Conservation (phyloP, 1,140 invertebrate species). For the Mesaphorura yosii region DNA sequence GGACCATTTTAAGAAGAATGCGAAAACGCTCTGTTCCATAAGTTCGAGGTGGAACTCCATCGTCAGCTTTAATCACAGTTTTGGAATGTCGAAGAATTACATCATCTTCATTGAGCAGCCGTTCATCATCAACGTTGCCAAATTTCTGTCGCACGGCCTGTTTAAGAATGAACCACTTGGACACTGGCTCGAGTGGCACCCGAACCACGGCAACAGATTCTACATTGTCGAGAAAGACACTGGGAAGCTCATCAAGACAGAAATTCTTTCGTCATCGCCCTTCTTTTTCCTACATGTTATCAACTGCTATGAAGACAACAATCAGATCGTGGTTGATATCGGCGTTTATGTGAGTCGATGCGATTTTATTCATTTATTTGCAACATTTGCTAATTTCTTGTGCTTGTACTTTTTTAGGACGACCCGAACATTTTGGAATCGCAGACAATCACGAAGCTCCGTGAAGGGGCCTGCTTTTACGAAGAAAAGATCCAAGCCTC, state of each 20-base stretch:
- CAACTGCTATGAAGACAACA: slow-evolving; percentile 43
- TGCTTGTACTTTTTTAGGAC: too few relatives aligned
- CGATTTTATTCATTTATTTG: too few relatives aligned
- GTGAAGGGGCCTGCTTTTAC: slow-evolving; percentile 22
- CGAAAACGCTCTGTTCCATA: slow-evolving; percentile 34
- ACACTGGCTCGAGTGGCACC: slow-evolving; percentile 25
- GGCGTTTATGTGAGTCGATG: too few relatives aligned
- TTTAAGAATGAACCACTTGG: slow-evolving; percentile 32
- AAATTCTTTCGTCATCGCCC: slow-evolving; percentile 36
- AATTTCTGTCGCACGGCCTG: slow-evolving; percentile 10
- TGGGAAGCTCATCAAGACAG: slow-evolving; percentile 36
- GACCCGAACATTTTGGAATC: slow-evolving; percentile 11
- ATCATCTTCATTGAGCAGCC: slow-evolving; percentile 40
- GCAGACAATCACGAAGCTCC: slow-evolving; percentile 16
- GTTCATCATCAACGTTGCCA: slow-evolving; percentile 15
- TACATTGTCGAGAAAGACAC: slow-evolving; percentile 39
- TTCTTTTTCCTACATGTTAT: slow-evolving; percentile 46
- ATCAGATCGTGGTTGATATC: slow-evolving; percentile 28
- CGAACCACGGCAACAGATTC: slow-evolving; percentile 36
- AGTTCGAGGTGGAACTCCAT: slow-evolving; percentile 33
- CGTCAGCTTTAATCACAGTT: slow-evolving; percentile 38
- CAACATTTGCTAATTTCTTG: too few relatives aligned
- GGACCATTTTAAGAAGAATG: slow-evolving; percentile 27
- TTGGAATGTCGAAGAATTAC: slow-evolving; percentile 43
- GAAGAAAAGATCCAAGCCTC: slow-evolving; percentile 16